Percentiles rank a stretch among this genome's conserved stretches.
Conservation (phyloP, 2,888 invertebrate genomes). For the Teleiodes luculella region DNA sequence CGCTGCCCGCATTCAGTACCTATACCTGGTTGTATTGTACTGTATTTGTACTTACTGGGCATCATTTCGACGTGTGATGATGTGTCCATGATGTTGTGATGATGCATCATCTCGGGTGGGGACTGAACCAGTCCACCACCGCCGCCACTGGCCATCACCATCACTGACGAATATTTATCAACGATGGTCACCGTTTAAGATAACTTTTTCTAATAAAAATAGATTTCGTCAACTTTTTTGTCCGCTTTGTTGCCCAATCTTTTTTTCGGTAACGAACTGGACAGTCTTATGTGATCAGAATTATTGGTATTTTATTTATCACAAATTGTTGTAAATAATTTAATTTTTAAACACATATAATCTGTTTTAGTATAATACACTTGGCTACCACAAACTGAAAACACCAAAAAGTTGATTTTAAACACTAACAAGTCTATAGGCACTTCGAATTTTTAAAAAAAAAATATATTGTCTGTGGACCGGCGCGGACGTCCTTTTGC, state of each 20-base stretch:
- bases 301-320: background rate
- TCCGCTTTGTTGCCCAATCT: background rate
- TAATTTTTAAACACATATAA: constrained; percentile 15
- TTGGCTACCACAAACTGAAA: constrained; percentile 43
- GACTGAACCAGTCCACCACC: constrained; percentile 76
- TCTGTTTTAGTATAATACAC: constrained; percentile 26
- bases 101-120: constrained; percentile 76
- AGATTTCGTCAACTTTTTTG: background rate
- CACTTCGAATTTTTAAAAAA: constrained; percentile 65
- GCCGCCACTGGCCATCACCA: constrained; percentile 75
- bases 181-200: constrained; percentile 5
- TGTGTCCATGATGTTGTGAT: constrained; percentile 73
- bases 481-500: constrained; percentile 51
- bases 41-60: constrained; percentile 59
- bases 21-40: no score
- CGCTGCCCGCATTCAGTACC: no score
- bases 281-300: background rate
- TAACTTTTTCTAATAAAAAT: background rate
- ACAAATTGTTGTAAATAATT: constrained; percentile 4
- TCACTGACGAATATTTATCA: constrained; percentile 43
- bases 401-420: constrained; percentile 38
- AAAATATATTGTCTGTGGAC: constrained; percentile 41
- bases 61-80: constrained; percentile 74
- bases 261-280: background rate
- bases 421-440: constrained; percentile 51